These are phyloP conservation scores for Lycodopsis pacificus DNA, from an alignment of 2,797 vertebrate species.

Conservation along the genomic window DNA sequence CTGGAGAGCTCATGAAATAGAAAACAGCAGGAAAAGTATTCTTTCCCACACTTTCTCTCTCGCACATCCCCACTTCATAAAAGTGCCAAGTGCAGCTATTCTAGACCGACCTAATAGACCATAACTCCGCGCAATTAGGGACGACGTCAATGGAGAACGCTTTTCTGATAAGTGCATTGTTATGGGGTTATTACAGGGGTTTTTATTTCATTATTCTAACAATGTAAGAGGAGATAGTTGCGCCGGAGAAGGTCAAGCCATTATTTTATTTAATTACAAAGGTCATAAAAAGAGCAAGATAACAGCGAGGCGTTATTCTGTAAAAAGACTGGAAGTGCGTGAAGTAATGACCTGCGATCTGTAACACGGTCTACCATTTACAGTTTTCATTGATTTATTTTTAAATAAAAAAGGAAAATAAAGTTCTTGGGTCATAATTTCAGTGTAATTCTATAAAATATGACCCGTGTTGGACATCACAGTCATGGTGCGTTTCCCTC, in stretches of 20 bases:
- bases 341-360: not conserved
- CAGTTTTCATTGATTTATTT: not conserved
- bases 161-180: constrained; percentile 59
- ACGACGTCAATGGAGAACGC: constrained; percentile 40
- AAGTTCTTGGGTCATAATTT: not conserved
- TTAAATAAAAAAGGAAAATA: not conserved
- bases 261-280: constrained; percentile 57
- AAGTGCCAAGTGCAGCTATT: constrained; percentile 70
- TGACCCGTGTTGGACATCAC: constrained; percentile 11
- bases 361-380: not conserved
- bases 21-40: constrained; percentile 60
- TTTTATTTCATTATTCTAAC: constrained; percentile 60
- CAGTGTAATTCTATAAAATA: constrained; percentile 20
- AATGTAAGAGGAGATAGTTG: constrained; percentile 19
- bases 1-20: constrained; percentile 74
- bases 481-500: constrained; percentile 18
- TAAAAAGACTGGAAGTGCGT: constrained; percentile 16
- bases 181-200: constrained; percentile 56
- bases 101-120: constrained; percentile 46
- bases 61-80: constrained; percentile 59
- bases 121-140: constrained; percentile 66
- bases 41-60: constrained; percentile 41
- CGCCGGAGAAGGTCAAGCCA: constrained; percentile 33
- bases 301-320: constrained; percentile 17
- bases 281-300: constrained; percentile 45